Base-by-base conservation (phyloP, 2,113 vertebrate genomes). In the Amphiprion percula region DNA sequence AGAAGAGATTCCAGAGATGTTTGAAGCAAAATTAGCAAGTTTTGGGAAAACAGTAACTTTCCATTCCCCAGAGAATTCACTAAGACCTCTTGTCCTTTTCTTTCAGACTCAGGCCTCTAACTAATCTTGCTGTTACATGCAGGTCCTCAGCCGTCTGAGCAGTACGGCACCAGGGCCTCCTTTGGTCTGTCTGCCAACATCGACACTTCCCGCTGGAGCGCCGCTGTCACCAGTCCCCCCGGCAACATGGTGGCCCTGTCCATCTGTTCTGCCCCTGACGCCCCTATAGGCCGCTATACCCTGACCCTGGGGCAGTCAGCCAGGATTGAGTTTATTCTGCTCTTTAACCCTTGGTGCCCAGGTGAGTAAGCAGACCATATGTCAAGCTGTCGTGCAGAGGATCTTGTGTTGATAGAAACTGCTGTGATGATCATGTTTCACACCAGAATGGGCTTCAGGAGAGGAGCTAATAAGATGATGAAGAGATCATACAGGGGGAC, bases 311-410 rank as follows among this genome's bases (percentile, higher is more conserved):
- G 91, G 3, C 54, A 87, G 93, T 79, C 91, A 83, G 77, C 83
- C 82, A 67, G 61, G 70, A 62, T 91, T 5, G 72, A 97, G 14
- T 96, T 99, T 2, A 12, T 93, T 19, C 87, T 99, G 85, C 96
- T 99, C 84, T 99, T 97, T 79, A 99, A 99, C 2, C 83, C 96
- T 49, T 99, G 98, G 98, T 98, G 97, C 61, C 85, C 96, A 93
- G 95, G 98, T 99, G 86, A 78, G 92, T 91, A 58, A 90, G 83
- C 69, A 72, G 5, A 65, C 55, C 63, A 66, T 68, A 64, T 3
- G 6, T 73, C 74, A 74, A 79, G 59, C 54, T 88, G 46, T 74
- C 69, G 17, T 21, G 4, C 12, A 41, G 23, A 23, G 59, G 55
- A 39, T 70, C 10, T 28, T 50, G 26, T 56, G 9, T 16, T 46